Base-by-base conservation (phyloP, 2,113 vertebrate species). In the Podilymbus podiceps region DNA sequence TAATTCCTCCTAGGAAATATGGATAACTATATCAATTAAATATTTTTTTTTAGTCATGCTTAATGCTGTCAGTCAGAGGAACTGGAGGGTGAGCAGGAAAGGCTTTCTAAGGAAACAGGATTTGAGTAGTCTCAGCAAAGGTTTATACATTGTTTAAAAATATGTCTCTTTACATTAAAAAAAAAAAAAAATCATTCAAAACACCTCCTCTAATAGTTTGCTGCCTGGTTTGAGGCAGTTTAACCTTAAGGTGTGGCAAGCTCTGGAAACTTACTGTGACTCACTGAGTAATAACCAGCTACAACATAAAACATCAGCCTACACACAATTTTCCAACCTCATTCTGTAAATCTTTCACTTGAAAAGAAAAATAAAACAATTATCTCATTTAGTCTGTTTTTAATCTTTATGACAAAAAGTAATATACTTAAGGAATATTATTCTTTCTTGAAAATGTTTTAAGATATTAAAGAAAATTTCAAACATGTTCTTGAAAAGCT, bases 181-280 rank as follows among this genome's bases (percentile, higher is more conserved):
- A 38, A 60, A 80, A 90, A 89, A 91, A 95, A 92, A 95, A 91
- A 52, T 85, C 74, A 82, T 82, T 92, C 67, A 91, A 95, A 97
- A 92, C 93, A 97, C 91, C 93, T 97, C 85, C 0, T 9, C 96
- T 98, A 96, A 97, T 97, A 97, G 93, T 97, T 97, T 72, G 71
- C 92, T 96, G 97, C 97, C 96, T 97, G 97, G 97, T 97, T 97
- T 97, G 92, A 96, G 93, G 87, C 97, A 97, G 95, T 96, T 98
- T 97, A 97, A 94, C 95, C 95, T 97, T 93, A 97, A 98, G 98
- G 98, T 98, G 98, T 97, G 98, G 98, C 95, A 93, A 97, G 91
- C 96, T 96, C 96, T 98, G 98, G 98, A 98, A 98, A 98, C 92
- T 98, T 97, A 92, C 91, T 53, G 75, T 98, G 98, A 98, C 91